Evolutionary conservation across 2,888 invertebrate genomes (phyloP), one percentile per base, ranked within the genome.

Genomic region (Cephonodes hylas): DNA sequence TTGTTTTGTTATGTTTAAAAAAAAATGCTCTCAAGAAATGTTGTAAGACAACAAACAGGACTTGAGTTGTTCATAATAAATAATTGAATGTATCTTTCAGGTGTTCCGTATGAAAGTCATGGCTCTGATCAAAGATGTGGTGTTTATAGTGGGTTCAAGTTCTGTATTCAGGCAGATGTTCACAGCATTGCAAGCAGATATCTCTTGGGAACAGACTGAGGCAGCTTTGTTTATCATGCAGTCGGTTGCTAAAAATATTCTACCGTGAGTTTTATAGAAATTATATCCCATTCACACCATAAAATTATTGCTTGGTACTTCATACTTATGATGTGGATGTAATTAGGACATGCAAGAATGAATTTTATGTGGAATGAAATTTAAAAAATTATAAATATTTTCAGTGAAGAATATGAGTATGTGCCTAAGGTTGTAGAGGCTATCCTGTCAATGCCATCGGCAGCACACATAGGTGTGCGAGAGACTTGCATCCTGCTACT

Each of bases 161-260:
- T 95, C 96, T 34, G 98, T 98, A 83, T 98, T 99, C 85, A 94
- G 96, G 61, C 97, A 98, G 93, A 98, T 98, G 96, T 97, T 97
- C 81, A 84, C 95, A 0, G 94, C 95, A 59, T 93, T 99, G 27
- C 95, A 96, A 72, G 94, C 96, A 0, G 94, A 94, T 64, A 94
- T 94, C 20, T 95, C 96, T 0, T 99, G 99, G 99, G 98, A 99
- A 78, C 95, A 96, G 58, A 96, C 96, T 0, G 99, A 99, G 89
- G 97, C 99, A 0, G 97, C 98, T 0, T 93, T 99, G 0, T 99
- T 97, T 83, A 94, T 99, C 3, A 99, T 99, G 98, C 96, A 97
- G 79, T 96, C 98, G 58, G 97, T 99, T 1, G 98, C 98, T 27
- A 98, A 97, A 89, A 99, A 98, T 87, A 96, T 99, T 75, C 85